Evolutionary conservation across 1,140 invertebrate species (phyloP).

Genomic region (Trachymyrmex cornetzi): DNA sequence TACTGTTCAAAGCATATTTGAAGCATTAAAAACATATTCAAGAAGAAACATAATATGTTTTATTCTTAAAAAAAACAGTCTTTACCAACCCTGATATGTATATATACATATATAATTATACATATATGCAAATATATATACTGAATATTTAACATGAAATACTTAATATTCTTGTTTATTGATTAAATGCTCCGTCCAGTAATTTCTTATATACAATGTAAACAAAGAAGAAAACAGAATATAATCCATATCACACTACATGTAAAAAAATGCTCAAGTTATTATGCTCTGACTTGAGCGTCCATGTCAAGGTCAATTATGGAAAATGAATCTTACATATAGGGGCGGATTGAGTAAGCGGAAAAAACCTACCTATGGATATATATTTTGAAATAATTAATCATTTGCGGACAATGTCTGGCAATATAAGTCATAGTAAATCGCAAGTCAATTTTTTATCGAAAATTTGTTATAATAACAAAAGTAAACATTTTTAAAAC

Average conservation of each 20-base stretch:
- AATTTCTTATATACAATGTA: background rate
- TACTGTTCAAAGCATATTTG: too few relatives aligned
- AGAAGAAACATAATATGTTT: too few relatives aligned
- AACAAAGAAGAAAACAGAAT: constrained; percentile 18
- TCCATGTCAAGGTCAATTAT: constrained; percentile 51
- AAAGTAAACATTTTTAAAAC: background rate
- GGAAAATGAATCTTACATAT: constrained; percentile 61
- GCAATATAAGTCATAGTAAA: background rate
- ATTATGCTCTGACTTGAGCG: constrained; percentile 49
- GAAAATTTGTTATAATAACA: background rate
- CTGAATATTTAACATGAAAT: background rate
- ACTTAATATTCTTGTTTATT: background rate
- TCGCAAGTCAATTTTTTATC: background rate
- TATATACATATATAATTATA: too few relatives aligned
- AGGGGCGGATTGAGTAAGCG: constrained; percentile 1
- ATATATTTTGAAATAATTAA: constrained; percentile 1
- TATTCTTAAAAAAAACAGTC: too few relatives aligned
- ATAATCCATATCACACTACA: constrained; percentile 40
- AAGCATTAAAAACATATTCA: too few relatives aligned
- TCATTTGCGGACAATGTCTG: background rate
- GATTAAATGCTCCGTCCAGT: background rate
- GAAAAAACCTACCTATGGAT: background rate
- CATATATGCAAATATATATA: background rate
- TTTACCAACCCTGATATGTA: too few relatives aligned
- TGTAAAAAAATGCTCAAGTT: constrained; percentile 54